These are phyloP conservation scores for Hycleus phaleratus DNA, from an alignment of 1,140 invertebrate genomes.

Conservation along the genomic window DNA sequence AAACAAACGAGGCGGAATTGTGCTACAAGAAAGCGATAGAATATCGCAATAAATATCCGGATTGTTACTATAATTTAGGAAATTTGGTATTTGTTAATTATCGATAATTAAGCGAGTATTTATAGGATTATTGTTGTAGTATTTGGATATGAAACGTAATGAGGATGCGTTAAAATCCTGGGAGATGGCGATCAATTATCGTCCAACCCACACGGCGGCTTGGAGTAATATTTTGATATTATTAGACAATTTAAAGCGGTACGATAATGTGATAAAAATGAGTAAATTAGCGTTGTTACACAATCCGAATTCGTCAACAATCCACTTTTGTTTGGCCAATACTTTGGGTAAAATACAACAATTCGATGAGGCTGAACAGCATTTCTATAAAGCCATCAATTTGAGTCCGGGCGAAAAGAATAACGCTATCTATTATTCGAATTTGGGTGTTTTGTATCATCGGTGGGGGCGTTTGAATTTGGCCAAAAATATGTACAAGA, in stretches of 20 bases:
- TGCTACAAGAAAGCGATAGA: conserved; percentile 74
- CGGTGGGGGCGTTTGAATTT: conserved; percentile 74
- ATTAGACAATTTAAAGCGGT: conserved; percentile 69
- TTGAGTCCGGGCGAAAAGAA: conserved; percentile 46
- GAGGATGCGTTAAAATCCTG: conserved; percentile 58
- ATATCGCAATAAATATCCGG: conserved; percentile 74
- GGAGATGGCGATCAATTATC: conserved; percentile 70
- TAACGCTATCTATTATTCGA: conserved; percentile 69
- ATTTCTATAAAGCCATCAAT: conserved; percentile 70
- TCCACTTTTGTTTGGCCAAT: conserved; percentile 85
- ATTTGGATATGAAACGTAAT: conserved; percentile 49
- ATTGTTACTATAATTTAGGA: conserved; percentile 91
- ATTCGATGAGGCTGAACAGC: conserved; percentile 69
- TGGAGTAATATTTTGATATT: conserved; percentile 90
- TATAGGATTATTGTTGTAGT: conserved; percentile 41
- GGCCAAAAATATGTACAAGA: conserved; percentile 68
- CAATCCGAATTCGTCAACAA: conserved; percentile 60
- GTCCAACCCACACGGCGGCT: conserved; percentile 69
- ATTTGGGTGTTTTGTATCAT: conserved; percentile 92
- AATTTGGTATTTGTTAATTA: conserved; percentile 62
- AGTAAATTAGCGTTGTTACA: conserved; percentile 59
- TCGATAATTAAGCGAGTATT: conserved; percentile 2
- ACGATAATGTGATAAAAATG: conserved; percentile 60
- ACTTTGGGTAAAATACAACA: conserved; percentile 73
- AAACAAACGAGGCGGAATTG: conserved; percentile 61